Evolutionary conservation across 2,888 invertebrate genomes (phyloP).

Genomic region (Parapristionchus giblindavisi): DNA sequence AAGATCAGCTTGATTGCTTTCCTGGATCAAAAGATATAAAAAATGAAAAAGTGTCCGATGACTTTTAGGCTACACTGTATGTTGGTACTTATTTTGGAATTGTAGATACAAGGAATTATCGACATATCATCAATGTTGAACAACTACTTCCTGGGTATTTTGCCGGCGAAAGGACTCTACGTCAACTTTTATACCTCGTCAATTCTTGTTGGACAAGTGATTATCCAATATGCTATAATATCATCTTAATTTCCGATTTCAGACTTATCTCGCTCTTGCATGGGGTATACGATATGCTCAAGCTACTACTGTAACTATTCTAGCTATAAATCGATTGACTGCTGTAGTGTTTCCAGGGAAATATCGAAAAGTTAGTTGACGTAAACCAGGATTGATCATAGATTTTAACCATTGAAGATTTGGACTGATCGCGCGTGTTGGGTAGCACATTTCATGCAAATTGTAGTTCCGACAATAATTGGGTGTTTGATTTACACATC

Average conservation of each 20-base stretch:
- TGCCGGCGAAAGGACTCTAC: slow-evolving; percentile 12
- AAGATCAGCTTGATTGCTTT: too few species aligned
- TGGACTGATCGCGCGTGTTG: slow-evolving; percentile 8
- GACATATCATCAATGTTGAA: slow-evolving; percentile 1
- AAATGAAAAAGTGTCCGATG: too few species aligned
- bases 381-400: background rate
- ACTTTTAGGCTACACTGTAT: too few species aligned
- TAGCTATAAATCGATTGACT: slow-evolving; percentile 6
- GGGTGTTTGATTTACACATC: background rate
- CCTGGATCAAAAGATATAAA: too few species aligned
- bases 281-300: slow-evolving; percentile 30
- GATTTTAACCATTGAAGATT: background rate
- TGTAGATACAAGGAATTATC: slow-evolving; percentile 1
- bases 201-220: slow-evolving; percentile 9
- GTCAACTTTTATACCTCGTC: slow-evolving; percentile 4
- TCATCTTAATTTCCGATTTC: background rate
- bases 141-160: background rate
- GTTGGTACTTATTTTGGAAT: too few species aligned
- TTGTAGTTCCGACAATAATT: background rate
- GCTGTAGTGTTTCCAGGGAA: background rate
- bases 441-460: background rate
- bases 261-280: slow-evolving; percentile 25
- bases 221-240: background rate
- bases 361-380: background rate
- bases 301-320: slow-evolving; percentile 18